A percentile compares a stretch with the other conserved stretches of the same genome.
Evolutionary conservation across 2,888 invertebrate species (phyloP).

Genomic region (Hirtodrosophila confusa): DNA sequence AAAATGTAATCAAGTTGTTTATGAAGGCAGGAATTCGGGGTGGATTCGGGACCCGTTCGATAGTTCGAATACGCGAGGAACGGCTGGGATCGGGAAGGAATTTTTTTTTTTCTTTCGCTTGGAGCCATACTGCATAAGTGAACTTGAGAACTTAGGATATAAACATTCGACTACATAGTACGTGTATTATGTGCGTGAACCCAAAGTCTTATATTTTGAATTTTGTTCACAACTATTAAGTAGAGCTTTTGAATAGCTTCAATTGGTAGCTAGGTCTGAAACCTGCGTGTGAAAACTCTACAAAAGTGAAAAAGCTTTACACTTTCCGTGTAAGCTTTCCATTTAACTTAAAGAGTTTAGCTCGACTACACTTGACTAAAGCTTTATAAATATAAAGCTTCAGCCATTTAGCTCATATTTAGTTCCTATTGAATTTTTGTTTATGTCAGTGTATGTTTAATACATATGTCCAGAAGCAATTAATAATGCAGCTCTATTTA

Average conservation of each 20-base stretch:
- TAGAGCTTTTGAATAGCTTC: conserved; percentile 23
- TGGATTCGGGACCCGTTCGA: too few species aligned
- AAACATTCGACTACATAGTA: too few species aligned
- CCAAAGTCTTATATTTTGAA: not conserved
- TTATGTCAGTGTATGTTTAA: conserved; percentile 12
- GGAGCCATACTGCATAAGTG: too few species aligned
- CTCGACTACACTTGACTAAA: not conserved
- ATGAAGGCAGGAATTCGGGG: too few species aligned
- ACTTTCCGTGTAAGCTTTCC: not conserved
- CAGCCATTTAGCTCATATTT: not conserved
- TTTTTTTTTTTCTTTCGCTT: too few species aligned
- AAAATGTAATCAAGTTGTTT: too few species aligned
- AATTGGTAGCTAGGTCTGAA: not conserved
- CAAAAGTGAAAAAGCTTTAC: conserved; percentile 5
- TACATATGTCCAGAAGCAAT: conserved; percentile 39
- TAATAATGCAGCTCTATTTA: conserved; percentile 50
- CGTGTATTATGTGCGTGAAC: too few species aligned
- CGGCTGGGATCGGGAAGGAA: too few species aligned
- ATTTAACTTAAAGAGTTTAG: not conserved
- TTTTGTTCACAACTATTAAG: not conserved
- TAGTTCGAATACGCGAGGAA: too few species aligned
- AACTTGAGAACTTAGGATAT: too few species aligned
- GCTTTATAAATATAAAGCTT: not conserved
- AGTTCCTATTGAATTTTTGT: conserved; percentile 3
- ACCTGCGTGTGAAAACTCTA: not conserved